These are phyloP conservation scores for Chloroceryle inda DNA, from an alignment of 2,797 vertebrate species.

Conservation along the genomic window DNA sequence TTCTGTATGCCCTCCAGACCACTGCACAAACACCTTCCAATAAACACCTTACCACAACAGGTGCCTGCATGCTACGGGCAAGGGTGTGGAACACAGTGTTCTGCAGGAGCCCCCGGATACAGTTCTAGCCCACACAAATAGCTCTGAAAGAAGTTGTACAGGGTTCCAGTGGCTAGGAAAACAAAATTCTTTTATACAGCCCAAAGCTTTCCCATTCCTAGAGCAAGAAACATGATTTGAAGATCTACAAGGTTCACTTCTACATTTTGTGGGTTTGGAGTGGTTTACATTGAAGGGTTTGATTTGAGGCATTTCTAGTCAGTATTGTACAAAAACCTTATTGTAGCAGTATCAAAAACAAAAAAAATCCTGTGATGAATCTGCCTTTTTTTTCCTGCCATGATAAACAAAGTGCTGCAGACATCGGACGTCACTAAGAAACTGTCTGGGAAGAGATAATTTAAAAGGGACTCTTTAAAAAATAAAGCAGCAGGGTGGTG, in stretches of 20 bases:
- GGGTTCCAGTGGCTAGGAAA: not conserved
- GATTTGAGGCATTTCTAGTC: not conserved
- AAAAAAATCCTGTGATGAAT: slow-evolving; percentile 29
- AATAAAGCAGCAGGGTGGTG: slow-evolving; percentile 1
- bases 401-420: slow-evolving; percentile 46
- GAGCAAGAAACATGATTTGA: not conserved
- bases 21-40: not conserved
- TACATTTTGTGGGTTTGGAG: not conserved
- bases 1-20: not conserved
- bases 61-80: not conserved
- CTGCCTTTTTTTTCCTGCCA: not conserved
- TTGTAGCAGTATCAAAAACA: not conserved
- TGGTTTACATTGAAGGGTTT: not conserved
- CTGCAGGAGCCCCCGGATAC: not conserved
- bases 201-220: not conserved
- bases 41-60: not conserved
- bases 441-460: slow-evolving; percentile 50
- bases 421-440: slow-evolving; percentile 48
- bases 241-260: not conserved
- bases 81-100: not conserved
- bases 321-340: not conserved
- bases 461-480: slow-evolving; percentile 35
- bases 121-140: not conserved
- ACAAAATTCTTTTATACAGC: not conserved
- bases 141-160: not conserved